phyloP scores from a whole-genome alignment of 1,140 invertebrate species.

The Sitobion miscanthi region DNA sequence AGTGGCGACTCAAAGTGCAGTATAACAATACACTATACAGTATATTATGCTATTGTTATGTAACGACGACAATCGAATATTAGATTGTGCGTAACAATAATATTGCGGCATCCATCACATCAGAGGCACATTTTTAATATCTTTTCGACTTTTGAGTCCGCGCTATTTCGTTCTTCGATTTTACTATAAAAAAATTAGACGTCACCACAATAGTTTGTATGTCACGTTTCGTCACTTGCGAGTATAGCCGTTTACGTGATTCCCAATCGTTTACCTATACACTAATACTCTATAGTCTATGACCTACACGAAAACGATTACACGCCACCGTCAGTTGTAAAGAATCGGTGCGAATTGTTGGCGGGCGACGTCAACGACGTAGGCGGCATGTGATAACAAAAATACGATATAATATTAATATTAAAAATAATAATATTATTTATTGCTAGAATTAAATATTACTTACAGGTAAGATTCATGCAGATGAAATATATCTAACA shows the following conservation, averaged over 20 bases:
- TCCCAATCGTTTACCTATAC: background rate
- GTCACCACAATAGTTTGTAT: background rate
- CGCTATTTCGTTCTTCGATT: background rate
- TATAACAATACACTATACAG: no score
- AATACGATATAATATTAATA: background rate
- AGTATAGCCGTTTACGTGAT: background rate
- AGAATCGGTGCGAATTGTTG: background rate
- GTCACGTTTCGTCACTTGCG: background rate
- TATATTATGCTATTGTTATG: background rate
- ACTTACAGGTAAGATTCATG: background rate
- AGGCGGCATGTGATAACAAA: background rate
- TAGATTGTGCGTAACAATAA: background rate
- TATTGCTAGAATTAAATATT: background rate
- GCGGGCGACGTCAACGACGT: background rate
- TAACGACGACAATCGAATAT: background rate
- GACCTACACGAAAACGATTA: background rate
- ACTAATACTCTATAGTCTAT: no score
- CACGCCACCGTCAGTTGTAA: background rate
- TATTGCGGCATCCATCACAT: background rate
- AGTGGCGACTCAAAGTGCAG: background rate
- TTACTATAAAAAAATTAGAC: background rate
- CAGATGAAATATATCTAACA: background rate
- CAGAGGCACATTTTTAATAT: background rate
- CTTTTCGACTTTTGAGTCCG: background rate
- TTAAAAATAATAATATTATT: background rate